Evolutionary conservation across 2,797 vertebrate species (phyloP).

Genomic region (Danio jaintianensis): DNA sequence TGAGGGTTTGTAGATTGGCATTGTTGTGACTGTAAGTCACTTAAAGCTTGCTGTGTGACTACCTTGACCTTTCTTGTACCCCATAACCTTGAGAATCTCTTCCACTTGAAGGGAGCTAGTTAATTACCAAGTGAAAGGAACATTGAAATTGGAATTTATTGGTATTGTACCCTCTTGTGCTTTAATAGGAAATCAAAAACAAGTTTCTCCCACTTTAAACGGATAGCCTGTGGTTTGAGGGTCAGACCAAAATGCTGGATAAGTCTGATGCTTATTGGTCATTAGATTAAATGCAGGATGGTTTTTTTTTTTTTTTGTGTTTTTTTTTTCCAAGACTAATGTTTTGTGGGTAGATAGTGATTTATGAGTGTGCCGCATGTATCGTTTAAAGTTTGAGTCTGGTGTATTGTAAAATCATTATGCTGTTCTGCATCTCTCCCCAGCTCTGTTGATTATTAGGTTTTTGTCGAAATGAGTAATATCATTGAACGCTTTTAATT

Average conservation of each 20-base stretch:
- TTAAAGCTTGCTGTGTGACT: background rate
- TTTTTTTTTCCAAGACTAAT: background rate
- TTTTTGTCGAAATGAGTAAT: constrained; percentile 45
- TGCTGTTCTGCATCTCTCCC: background rate
- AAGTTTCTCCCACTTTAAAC: background rate
- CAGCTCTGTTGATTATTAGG: constrained; percentile 22
- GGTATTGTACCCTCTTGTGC: background rate
- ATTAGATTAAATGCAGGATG: constrained; percentile 1
- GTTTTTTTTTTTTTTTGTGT: too few species aligned
- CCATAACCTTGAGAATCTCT: background rate
- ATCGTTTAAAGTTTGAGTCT: background rate
- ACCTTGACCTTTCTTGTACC: background rate
- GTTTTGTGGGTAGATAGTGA: constrained; percentile 24
- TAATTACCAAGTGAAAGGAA: background rate
- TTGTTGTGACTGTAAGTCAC: background rate
- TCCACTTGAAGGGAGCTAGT: background rate
- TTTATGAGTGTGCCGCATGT: background rate
- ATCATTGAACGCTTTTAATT: constrained; percentile 2
- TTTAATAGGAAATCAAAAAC: background rate
- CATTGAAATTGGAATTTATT: background rate
- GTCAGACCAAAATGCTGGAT: background rate
- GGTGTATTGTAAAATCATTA: constrained; percentile 20
- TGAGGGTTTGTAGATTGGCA: background rate
- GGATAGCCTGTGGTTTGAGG: background rate
- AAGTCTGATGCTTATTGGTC: background rate